A percentile compares a stretch with the other conserved stretches of the same genome.
These are phyloP conservation scores for Helleia helle DNA, from an alignment of 2,888 invertebrate genomes.

Conservation along the genomic window DNA sequence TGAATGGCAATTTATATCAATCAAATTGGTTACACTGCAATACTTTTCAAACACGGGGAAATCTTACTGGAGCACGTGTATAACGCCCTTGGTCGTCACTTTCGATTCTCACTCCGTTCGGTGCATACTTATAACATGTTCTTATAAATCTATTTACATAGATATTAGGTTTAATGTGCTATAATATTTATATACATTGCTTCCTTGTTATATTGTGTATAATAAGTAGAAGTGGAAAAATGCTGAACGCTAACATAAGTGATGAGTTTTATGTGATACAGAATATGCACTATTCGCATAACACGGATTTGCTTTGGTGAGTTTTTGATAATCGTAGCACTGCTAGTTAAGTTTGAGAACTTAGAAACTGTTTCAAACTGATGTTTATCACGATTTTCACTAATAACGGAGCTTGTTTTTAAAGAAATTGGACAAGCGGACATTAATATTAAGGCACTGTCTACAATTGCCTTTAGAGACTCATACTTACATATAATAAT, in stretches of 20 bases:
- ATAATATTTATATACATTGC: neutral
- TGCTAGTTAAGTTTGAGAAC: too few relatives aligned
- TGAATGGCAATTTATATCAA: neutral
- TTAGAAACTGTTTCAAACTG: too few relatives aligned
- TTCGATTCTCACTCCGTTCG: neutral
- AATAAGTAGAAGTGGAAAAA: neutral
- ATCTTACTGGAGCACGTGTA: neutral
- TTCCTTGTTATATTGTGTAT: constrained; percentile 5
- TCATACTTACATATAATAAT: too few relatives aligned
- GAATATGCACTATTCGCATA: constrained; percentile 1
- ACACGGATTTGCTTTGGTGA: constrained; percentile 3
- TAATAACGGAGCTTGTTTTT: too few relatives aligned
- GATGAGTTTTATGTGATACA: constrained; percentile 1
- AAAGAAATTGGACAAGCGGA: too few relatives aligned
- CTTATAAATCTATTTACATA: constrained; percentile 2
- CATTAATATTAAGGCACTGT: too few relatives aligned
- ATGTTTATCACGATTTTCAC: too few relatives aligned
- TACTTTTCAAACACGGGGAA: constrained; percentile 4
- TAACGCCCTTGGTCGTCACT: neutral
- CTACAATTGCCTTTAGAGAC: too few relatives aligned
- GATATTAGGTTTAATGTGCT: neutral
- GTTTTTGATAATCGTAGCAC: too few relatives aligned
- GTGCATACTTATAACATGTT: neutral
- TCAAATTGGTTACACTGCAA: neutral
- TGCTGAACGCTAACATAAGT: constrained; percentile 5